A percentile compares a stretch with the other conserved stretches of the same genome.
Evolutionary conservation across 64 coral and sea anemone genomes (phyloP).

Genomic region (Platygyra sinensis): DNA sequence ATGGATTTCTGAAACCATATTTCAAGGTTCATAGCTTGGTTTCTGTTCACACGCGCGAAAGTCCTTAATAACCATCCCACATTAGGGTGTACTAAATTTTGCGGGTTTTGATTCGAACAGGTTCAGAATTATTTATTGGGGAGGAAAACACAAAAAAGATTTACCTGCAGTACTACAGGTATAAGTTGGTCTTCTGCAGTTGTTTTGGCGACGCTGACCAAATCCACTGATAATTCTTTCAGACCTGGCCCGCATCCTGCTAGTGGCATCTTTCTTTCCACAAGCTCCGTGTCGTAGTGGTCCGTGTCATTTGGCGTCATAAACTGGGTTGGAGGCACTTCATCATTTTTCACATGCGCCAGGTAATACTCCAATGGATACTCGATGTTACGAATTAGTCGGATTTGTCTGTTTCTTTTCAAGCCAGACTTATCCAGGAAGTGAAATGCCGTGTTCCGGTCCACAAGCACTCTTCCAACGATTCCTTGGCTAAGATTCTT

Average conservation of each 20-base stretch:
- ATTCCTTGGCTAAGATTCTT: not conserved
- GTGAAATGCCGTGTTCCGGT: constrained; percentile 29
- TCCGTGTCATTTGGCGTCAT: not conserved
- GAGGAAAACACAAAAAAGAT: too few species aligned
- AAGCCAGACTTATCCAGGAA: constrained; percentile 17
- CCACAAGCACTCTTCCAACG: constrained; percentile 29
- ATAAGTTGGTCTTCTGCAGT: not conserved
- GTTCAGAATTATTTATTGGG: too few species aligned
- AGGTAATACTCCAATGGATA: constrained; percentile 31
- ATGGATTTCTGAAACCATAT: too few species aligned
- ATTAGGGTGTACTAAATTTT: too few species aligned
- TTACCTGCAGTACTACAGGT: not conserved
- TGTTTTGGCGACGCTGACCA: not conserved
- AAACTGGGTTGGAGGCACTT: not conserved
- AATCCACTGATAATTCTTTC: constrained; percentile 3
- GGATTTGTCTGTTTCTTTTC: constrained; percentile 23
- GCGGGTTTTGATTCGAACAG: too few species aligned
- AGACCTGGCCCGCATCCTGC: not conserved
- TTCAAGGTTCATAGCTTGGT: too few species aligned
- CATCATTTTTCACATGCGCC: not conserved
- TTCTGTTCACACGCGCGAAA: too few species aligned
- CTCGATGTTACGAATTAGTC: constrained; percentile 25
- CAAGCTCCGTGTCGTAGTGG: not conserved
- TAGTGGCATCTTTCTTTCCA: not conserved
- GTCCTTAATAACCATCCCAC: too few species aligned